Percentiles rank a stretch among this genome's conserved stretches.
phyloP scores from a whole-genome alignment of 2,888 invertebrate species.

The Cheilosia vulpina region DNA sequence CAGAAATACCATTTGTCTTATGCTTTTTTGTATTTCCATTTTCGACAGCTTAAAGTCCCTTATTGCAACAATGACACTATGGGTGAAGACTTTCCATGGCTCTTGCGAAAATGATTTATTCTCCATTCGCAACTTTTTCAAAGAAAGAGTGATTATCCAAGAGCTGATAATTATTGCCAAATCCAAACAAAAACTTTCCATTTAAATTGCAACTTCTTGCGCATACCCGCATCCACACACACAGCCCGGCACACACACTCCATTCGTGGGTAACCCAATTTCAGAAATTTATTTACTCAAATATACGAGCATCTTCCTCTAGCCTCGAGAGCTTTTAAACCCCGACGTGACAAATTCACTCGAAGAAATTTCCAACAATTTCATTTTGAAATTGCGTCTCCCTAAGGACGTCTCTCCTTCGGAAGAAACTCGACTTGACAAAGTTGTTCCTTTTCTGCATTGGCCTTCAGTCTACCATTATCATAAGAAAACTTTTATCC shows the following conservation, averaged over 20 bases:
- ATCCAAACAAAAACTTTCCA: conserved; percentile 13
- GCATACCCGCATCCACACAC: not conserved
- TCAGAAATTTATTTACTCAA: conserved; percentile 63
- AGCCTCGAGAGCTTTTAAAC: conserved; percentile 16
- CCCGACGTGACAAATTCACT: conserved; percentile 71
- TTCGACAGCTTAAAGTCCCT: no score
- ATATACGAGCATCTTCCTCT: conserved; percentile 23
- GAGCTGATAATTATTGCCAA: conserved; percentile 25
- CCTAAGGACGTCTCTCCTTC: conserved; percentile 41
- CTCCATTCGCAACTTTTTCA: not conserved
- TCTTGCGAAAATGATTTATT: not conserved
- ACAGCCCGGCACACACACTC: not conserved
- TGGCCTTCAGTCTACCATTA: conserved; percentile 43
- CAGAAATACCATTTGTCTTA: no score
- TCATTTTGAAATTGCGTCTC: conserved; percentile 62
- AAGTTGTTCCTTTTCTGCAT: conserved; percentile 46
- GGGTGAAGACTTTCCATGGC: no score
- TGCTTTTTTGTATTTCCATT: no score
- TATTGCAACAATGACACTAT: no score
- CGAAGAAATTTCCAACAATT: conserved; percentile 71
- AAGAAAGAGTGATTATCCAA: conserved; percentile 11
- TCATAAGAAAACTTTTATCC: conserved; percentile 71
- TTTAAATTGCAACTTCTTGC: conserved; percentile 32
- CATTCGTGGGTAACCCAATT: conserved; percentile 47
- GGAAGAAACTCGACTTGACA: conserved; percentile 41